phyloP scores from a whole-genome alignment of 2,888 invertebrate species.

The Athalia circularis region DNA sequence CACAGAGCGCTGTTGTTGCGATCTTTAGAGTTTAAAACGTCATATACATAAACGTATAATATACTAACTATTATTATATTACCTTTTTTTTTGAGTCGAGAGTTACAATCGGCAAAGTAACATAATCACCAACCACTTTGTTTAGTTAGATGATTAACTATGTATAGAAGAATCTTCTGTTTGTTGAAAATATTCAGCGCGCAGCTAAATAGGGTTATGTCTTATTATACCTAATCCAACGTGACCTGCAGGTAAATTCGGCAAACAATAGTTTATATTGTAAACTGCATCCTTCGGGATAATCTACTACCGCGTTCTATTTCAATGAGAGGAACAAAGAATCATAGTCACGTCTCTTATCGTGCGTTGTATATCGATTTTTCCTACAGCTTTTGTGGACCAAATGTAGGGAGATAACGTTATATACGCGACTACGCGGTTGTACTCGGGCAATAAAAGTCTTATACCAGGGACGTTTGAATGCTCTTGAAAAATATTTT shows the following conservation, averaged over 20 bases:
- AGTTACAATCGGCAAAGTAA: neutral
- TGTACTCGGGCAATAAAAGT: slow-evolving; percentile 26
- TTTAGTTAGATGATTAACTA: slow-evolving; percentile 5
- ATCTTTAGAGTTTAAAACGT: too few relatives aligned
- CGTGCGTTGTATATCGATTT: neutral
- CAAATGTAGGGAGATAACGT: slow-evolving; percentile 26
- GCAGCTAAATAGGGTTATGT: neutral
- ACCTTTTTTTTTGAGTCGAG: slow-evolving; percentile 7
- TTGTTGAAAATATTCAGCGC: slow-evolving; percentile 12
- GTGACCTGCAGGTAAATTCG: neutral
- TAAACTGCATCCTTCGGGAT: neutral
- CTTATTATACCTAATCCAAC: neutral
- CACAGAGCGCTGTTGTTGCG: neutral
- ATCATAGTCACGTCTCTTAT: slow-evolving; percentile 15
- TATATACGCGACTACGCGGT: neutral
- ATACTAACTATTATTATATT: neutral
- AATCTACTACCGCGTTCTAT: neutral
- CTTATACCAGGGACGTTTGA: slow-evolving; percentile 15
- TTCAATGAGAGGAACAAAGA: neutral
- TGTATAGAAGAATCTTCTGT: slow-evolving; percentile 12
- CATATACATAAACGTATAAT: neutral
- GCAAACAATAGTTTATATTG: neutral
- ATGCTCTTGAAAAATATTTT: slow-evolving; percentile 30
- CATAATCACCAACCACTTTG: slow-evolving; percentile 20
- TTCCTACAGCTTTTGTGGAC: slow-evolving; percentile 1